Evolutionary conservation across 2,888 invertebrate species (phyloP), one percentile per base, ranked within the genome.

Genomic region (Kuschelorhynchus macadamiae): DNA sequence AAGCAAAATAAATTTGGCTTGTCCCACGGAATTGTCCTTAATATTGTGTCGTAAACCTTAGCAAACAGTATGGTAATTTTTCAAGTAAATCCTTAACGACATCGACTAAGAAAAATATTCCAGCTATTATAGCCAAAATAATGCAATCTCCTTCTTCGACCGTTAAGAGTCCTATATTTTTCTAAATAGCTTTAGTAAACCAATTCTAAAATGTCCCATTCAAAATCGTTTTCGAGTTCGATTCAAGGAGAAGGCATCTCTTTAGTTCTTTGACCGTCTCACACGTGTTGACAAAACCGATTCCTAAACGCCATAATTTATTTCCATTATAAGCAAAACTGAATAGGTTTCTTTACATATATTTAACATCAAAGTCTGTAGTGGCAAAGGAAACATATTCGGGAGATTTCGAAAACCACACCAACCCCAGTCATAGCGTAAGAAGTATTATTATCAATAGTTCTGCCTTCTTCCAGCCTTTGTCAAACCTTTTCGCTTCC

Each of bases 251-350:
- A 63, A 46, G 63, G 65, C 61, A 61, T n/a, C n/a, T 57, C 53
- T 52, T 63, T 64, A 60, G 53, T 68, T 64, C 59, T n/a, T 25
- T 59, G 50, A 61, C 63, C 70, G 57, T 63, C 66, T 72, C 81
- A 81, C 80, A 81, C 80, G 81, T 81, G 81, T 81, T 80, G 80
- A 81, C 81, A 81, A 81, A 80, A 80, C 80, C 80, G 72, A 74
- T 72, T 74, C 74, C 75, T 76, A 79, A 79, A 80, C 76, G 76
- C 76, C 74, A 78, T 79, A 81, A 81, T 81, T 81, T 81, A 81
- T 80, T 77, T 76, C 78, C 72, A 78, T 80, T 79, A 78, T 78
- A 73, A 74, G 71, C 67, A 68, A 72, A 74, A 73, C 72, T 74
- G 74, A 74, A 76, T 67, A 67, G 76, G 12, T 61, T 64, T 59